Evolutionary conservation across 2,797 vertebrate genomes (phyloP).

Genomic region (Philypnodon macrostomus): DNA sequence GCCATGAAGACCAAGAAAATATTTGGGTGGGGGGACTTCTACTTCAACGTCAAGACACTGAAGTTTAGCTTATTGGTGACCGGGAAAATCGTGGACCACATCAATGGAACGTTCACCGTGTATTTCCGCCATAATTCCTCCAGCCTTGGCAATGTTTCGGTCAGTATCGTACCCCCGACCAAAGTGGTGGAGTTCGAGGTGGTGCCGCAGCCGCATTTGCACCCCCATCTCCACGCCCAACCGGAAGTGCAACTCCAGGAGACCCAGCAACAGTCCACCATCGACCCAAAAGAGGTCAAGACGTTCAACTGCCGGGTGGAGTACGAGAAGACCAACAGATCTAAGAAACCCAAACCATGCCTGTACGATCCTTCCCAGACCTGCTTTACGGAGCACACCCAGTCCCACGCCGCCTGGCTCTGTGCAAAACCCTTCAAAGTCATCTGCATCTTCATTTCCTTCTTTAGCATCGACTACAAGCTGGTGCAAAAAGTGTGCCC

Average conservation of each 20-base stretch:
- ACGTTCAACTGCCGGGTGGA: constrained; percentile 95
- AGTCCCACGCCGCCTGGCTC: constrained; percentile 94
- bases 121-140: constrained; percentile 98
- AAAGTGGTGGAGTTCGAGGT: constrained; percentile 94
- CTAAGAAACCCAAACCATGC: constrained; percentile 92
- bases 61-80: constrained; percentile 96
- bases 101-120: constrained; percentile 96
- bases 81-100: constrained; percentile 95
- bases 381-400: constrained; percentile 96
- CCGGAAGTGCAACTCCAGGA: constrained; percentile 73
- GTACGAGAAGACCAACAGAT: constrained; percentile 94
- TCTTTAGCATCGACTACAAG: constrained; percentile 98
- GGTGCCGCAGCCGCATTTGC: constrained; percentile 76
- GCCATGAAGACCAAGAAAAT: constrained; percentile 91
- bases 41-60: constrained; percentile 91
- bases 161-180: constrained; percentile 93
- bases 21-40: constrained; percentile 97
- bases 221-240: constrained; percentile 71
- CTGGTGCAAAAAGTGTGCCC: constrained; percentile 98
- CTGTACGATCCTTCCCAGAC: constrained; percentile 93
- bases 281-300: constrained; percentile 85
- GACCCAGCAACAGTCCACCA: constrained; percentile 84
- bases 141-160: constrained; percentile 92
- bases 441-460: constrained; percentile 98
- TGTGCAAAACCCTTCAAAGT: constrained; percentile 98